Conservation (phyloP, 2,888 invertebrate species). For the Odontothrips loti region DNA sequence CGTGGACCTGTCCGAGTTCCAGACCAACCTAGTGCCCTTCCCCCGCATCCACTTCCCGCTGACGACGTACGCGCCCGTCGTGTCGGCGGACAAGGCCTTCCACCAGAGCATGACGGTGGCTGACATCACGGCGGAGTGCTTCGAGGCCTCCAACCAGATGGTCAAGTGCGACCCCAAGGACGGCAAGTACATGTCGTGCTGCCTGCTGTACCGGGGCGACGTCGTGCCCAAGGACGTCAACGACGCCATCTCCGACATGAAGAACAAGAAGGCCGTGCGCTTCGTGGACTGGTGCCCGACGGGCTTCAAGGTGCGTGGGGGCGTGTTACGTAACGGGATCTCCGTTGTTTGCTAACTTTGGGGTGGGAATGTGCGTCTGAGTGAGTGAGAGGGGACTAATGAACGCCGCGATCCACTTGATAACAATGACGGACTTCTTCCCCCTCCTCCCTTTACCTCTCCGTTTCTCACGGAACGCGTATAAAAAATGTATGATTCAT, state of each 20-base stretch:
- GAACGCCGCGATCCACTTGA: too few relatives aligned
- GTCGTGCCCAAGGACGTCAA: conserved; percentile 88
- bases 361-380: too few relatives aligned
- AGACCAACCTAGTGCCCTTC: conserved; percentile 79
- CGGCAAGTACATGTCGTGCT: conserved; percentile 20
- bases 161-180: conserved; percentile 74
- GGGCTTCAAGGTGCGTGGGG: conserved; percentile 69
- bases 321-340: too few relatives aligned
- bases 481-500: too few relatives aligned
- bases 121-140: conserved; percentile 81
- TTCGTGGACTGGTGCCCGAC: conserved; percentile 97
- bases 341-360: too few relatives aligned
- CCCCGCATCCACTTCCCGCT: conserved; percentile 87
- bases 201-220: conserved; percentile 61
- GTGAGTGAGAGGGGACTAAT: too few relatives aligned
- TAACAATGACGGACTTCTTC: too few relatives aligned
- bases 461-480: too few relatives aligned
- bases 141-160: conserved; percentile 87
- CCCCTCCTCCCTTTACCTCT: too few relatives aligned
- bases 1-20: conserved; percentile 59
- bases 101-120: conserved; percentile 73
- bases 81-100: conserved; percentile 67
- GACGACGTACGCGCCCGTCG: conserved; percentile 67
- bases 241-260: conserved; percentile 73
- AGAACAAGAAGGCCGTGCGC: conserved; percentile 68